A percentile compares a stretch with the other conserved stretches of the same genome.
These are phyloP conservation scores for Tetramorium simillimum DNA, from an alignment of 1,140 invertebrate genomes.

Conservation along the genomic window DNA sequence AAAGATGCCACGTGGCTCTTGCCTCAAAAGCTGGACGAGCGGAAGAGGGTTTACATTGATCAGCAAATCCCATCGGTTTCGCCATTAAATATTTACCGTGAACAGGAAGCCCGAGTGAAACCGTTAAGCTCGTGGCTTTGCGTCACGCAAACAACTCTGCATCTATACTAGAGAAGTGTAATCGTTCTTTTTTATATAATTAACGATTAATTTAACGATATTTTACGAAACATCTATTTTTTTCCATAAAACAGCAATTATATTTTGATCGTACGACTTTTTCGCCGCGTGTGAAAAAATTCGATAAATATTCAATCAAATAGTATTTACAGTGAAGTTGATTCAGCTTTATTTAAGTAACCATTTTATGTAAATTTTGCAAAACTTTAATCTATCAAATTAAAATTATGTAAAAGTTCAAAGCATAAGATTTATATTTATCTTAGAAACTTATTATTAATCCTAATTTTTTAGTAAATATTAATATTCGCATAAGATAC, in stretches of 20 bases:
- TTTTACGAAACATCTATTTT: not conserved
- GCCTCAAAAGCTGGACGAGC: slow-evolving; percentile 60
- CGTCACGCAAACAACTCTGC: slow-evolving; percentile 30
- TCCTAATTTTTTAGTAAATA: too few relatives aligned
- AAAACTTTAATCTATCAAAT: too few relatives aligned
- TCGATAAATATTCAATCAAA: too few relatives aligned
- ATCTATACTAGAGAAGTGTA: not conserved
- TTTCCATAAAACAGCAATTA: not conserved
- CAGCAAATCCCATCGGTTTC: slow-evolving; percentile 73
- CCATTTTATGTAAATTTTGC: too few relatives aligned
- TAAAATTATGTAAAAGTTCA: too few relatives aligned
- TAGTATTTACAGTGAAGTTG: too few relatives aligned
- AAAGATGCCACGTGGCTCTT: slow-evolving; percentile 47
- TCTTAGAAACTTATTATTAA: too few relatives aligned
- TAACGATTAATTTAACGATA: not conserved
- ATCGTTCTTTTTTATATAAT: not conserved
- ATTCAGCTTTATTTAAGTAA: too few relatives aligned
- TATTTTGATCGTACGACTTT: not conserved
- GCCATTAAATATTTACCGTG: slow-evolving; percentile 76
- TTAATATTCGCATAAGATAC: too few relatives aligned
- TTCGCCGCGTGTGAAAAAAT: not conserved
- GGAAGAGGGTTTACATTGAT: slow-evolving; percentile 74
- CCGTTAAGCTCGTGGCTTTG: slow-evolving; percentile 34
- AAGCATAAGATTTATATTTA: too few relatives aligned
- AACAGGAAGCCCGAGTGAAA: slow-evolving; percentile 55